Conservation (phyloP, 2,888 invertebrate genomes). For the Metopia argyrocephala region DNA sequence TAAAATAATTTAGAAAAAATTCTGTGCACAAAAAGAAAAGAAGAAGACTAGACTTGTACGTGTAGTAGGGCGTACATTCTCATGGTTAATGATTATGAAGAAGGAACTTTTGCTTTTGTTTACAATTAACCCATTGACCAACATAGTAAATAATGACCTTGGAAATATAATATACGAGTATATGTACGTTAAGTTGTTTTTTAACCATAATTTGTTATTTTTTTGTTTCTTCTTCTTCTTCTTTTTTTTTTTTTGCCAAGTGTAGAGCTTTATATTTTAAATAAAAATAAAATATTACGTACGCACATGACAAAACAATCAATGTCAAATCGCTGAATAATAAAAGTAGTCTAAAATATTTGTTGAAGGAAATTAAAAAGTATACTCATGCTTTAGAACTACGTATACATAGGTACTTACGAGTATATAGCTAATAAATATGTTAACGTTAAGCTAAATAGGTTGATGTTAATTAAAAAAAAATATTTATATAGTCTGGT, state of each 20-base stretch:
- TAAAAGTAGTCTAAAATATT: not conserved
- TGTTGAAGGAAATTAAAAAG: not conserved
- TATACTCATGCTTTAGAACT: not conserved
- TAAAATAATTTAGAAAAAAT: slow-evolving; percentile 14
- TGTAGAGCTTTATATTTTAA: too few relatives aligned
- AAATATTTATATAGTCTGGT: too few relatives aligned
- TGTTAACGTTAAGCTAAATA: too few relatives aligned
- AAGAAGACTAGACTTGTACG: not conserved
- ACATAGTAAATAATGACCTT: slow-evolving; percentile 25
- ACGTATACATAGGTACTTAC: too few relatives aligned
- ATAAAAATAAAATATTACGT: not conserved
- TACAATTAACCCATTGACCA: slow-evolving; percentile 37
- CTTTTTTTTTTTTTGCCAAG: too few relatives aligned
- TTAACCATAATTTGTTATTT: not conserved
- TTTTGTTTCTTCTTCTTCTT: not conserved
- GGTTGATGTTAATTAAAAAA: too few relatives aligned
- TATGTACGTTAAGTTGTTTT: not conserved
- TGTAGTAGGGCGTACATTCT: not conserved
- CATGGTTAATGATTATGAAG: slow-evolving; percentile 17
- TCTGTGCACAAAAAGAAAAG: not conserved
- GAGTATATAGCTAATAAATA: too few relatives aligned
- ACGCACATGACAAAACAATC: not conserved
- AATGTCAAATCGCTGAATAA: not conserved
- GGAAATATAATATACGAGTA: not conserved
- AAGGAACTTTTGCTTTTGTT: slow-evolving; percentile 31